Evolutionary conservation across 2,113 vertebrate species (phyloP).

Genomic region (Argyrosomus japonicus): DNA sequence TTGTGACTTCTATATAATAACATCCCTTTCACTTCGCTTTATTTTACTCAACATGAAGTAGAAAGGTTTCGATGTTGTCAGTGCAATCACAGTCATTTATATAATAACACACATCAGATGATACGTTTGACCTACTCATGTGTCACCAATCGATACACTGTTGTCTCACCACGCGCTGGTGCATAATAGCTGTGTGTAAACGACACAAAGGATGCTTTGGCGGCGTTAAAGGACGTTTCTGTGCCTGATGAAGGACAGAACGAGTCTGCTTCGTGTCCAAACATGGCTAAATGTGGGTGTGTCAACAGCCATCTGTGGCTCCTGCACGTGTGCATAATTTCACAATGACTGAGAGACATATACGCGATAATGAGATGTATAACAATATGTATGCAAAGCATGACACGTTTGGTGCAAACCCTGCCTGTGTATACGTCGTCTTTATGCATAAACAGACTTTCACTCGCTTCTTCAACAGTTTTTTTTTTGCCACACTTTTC

Average conservation of each 20-base stretch:
- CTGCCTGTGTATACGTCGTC: constrained; percentile 15
- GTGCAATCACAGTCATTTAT: not conserved
- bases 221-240: not conserved
- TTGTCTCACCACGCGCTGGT: constrained; percentile 7
- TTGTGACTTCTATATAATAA: too few species aligned
- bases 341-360: constrained; percentile 17
- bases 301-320: constrained; percentile 17
- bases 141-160: constrained; percentile 34
- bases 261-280: constrained; percentile 30
- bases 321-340: constrained; percentile 38
- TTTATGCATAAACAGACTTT: constrained; percentile 25
- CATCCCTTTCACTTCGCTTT: not conserved
- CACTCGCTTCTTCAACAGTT: not conserved
- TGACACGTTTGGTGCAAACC: constrained; percentile 27
- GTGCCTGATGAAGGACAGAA: constrained; percentile 29
- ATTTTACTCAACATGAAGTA: not conserved
- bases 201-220: not conserved
- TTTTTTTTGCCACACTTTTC: not conserved
- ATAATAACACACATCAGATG: not conserved
- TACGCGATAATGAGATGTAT: constrained; percentile 41
- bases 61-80: not conserved
- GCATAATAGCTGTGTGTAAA: not conserved
- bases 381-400: constrained; percentile 24
- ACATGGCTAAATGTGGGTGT: constrained; percentile 16
- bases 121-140: not conserved